Conservation (phyloP, 2,888 invertebrate genomes). For the Catocala sponsa region DNA sequence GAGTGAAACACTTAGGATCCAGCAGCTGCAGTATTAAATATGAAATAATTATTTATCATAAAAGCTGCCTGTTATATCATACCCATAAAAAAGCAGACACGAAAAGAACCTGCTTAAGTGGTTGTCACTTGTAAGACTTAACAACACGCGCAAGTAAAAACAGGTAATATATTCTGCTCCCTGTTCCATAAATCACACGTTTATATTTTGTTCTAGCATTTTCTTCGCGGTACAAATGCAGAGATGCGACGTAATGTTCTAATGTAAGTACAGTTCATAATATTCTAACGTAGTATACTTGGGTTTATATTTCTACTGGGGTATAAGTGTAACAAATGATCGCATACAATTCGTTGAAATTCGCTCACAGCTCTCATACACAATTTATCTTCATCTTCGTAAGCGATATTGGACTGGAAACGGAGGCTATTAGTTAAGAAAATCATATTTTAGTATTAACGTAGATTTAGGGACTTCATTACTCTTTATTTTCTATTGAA, state of each 20-base stretch:
- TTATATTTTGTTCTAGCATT: background rate
- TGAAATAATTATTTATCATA: too few relatives aligned
- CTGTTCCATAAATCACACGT: constrained; percentile 3
- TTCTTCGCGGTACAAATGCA: background rate
- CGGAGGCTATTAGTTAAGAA: constrained; percentile 6
- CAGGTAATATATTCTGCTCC: constrained; percentile 3
- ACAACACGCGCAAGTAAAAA: background rate
- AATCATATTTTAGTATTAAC: constrained; percentile 1
- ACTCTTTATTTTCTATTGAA: too few relatives aligned
- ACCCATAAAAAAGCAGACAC: background rate
- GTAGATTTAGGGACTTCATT: constrained; percentile 2
- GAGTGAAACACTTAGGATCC: too few relatives aligned
- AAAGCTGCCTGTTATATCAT: too few relatives aligned
- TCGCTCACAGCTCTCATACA: constrained; percentile 43
- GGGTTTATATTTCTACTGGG: background rate
- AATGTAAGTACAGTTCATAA: background rate
- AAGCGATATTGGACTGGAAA: constrained; percentile 45
- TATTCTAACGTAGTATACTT: background rate
- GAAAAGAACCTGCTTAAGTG: background rate
- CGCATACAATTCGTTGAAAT: constrained; percentile 32
- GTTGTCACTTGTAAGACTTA: background rate
- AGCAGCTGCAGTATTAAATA: too few relatives aligned
- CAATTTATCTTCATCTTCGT: constrained; percentile 64
- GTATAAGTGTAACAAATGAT: constrained; percentile 32
- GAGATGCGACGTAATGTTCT: background rate